These are phyloP conservation scores for Siniperca obscura DNA, from an alignment of 2,797 vertebrate genomes.

Conservation along the genomic window DNA sequence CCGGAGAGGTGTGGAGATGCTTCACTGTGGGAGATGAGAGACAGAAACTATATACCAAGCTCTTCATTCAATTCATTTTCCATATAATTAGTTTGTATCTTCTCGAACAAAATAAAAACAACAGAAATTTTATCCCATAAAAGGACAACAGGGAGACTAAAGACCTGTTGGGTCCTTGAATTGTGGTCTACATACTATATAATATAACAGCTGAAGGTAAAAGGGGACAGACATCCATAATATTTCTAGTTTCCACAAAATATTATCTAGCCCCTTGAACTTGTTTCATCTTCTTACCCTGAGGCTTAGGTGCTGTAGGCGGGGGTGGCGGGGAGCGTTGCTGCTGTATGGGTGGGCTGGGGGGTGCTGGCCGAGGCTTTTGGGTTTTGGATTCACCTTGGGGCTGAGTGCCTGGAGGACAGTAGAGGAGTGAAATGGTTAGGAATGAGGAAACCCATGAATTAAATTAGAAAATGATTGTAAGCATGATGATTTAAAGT, in stretches of 20 bases:
- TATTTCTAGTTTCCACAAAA: neutral
- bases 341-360: slow-evolving; percentile 35
- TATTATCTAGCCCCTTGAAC: neutral
- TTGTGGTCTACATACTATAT: neutral
- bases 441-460: neutral
- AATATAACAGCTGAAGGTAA: neutral
- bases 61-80: neutral
- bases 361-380: slow-evolving; percentile 31
- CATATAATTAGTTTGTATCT: neutral
- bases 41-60: neutral
- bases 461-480: neutral
- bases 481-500: neutral
- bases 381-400: slow-evolving; percentile 70
- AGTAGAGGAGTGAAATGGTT: neutral
- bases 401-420: slow-evolving; percentile 75
- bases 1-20: slow-evolving; percentile 38
- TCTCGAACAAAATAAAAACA: neutral
- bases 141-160: neutral
- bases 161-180: neutral
- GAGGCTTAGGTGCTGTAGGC: slow-evolving; percentile 53
- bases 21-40: slow-evolving; percentile 53
- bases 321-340: slow-evolving; percentile 30
- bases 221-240: neutral
- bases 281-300: slow-evolving; percentile 60
- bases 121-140: neutral